Base-by-base conservation (phyloP, 2,113 vertebrate genomes). In the Alces alces region DNA sequence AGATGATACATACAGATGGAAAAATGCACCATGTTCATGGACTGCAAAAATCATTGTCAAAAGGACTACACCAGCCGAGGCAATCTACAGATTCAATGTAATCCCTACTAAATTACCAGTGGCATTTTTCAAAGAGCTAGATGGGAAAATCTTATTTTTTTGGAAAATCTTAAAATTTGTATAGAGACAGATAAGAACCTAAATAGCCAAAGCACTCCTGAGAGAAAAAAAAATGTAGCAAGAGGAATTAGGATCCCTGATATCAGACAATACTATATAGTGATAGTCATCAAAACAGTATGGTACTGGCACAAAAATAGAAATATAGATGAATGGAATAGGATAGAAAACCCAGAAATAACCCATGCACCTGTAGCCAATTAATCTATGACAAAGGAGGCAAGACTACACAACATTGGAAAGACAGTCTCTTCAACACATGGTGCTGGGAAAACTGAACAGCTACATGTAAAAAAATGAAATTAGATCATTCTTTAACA, bases 381-480 rank as follows among this genome's bases (percentile, higher is more conserved):
- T n/a, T n/a, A 66, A 66, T 5, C 33, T n/a, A 1, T 66, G 33
- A 66, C 33, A 66, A 66, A 66, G 64, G 64, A 66, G 64, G 33
- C 64, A 66, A 66, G 64, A 66, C 64, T n/a, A 66, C 64, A n/a
- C 64, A n/a, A 66, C 33, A 9, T 1, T n/a, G 33, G 64, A 66
- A 66, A n/a, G 64, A 66, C 5, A n/a, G 33, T n/a, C 33, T 66
- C 16, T 66, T 66, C 64, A 66, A 19, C 33, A 66, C 33, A 10
- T n/a, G 64, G 64, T 19, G 3, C 17, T 66, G 33, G 64, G 64
- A n/a, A 66, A n/a, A 66, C 61, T 66, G 33, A 17, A 66, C 61
- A 66, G 61, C 61, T 66, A n/a, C 8, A 66, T 10, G 33, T n/a
- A n/a, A n/a, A n/a, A 45, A 64, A 8, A 33, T 0, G 1, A 64